These are phyloP conservation scores for Pterocles gutturalis DNA, from an alignment of 2,113 vertebrate genomes.

Conservation along the genomic window DNA sequence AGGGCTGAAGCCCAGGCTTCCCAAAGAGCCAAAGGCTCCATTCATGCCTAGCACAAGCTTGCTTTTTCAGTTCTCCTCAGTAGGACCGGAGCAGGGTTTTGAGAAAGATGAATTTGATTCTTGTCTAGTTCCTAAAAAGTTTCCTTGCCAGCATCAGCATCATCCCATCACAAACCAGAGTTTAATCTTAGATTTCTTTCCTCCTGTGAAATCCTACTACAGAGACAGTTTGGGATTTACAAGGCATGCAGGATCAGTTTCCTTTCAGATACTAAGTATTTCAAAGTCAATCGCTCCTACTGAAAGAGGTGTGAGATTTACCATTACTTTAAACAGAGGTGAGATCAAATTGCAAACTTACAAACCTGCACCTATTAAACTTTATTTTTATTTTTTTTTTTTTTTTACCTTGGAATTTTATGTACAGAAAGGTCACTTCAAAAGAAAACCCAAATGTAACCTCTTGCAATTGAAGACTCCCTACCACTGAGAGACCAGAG, in stretches of 20 bases:
- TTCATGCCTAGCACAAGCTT: neutral
- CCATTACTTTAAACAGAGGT: neutral
- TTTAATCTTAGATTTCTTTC: neutral
- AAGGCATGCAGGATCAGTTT: neutral
- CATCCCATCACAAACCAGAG: neutral
- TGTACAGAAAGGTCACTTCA: neutral
- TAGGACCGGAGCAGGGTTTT: neutral
- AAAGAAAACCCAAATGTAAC: neutral
- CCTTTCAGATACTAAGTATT: neutral
- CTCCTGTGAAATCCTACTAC: neutral
- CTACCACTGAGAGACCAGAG: neutral
- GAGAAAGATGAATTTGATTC: neutral
- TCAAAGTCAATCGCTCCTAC: neutral
- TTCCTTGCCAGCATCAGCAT: neutral
- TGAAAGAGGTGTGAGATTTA: neutral
- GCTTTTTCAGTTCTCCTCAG: neutral
- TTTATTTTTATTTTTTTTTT: neutral
- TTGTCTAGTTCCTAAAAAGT: neutral
- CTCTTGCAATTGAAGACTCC: neutral
- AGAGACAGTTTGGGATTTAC: neutral
- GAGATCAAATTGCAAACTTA: neutral
- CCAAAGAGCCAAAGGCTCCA: neutral
- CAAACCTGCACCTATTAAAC: neutral
- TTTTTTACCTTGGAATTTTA: neutral
- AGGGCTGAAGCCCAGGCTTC: neutral